Evolutionary conservation across 1,140 invertebrate species (phyloP).

Genomic region (Zaprionus tsacasi): DNA sequence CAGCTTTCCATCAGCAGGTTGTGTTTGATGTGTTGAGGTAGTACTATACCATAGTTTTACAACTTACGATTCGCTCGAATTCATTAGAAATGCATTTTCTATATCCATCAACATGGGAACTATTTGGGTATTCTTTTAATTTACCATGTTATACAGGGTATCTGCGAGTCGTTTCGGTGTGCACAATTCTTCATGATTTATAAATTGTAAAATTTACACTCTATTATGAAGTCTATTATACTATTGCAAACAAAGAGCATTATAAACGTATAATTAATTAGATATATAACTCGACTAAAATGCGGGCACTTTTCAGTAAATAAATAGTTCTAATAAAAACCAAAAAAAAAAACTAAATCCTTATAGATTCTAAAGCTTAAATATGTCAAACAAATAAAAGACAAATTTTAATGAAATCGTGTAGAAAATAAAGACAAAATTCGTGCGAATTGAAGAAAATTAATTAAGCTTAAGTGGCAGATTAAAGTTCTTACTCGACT

Average conservation of each 20-base stretch:
- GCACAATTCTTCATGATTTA: constrained; percentile 51
- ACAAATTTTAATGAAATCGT: neutral
- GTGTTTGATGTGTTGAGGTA: constrained; percentile 5
- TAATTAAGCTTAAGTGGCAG: constrained; percentile 19
- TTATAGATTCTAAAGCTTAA: neutral
- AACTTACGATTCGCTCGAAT: constrained; percentile 11
- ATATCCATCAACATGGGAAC: neutral
- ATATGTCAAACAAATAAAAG: constrained; percentile 2
- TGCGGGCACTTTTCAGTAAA: neutral
- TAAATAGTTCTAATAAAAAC: neutral
- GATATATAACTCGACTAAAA: neutral
- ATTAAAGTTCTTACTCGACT: neutral
- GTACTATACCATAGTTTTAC: neutral
- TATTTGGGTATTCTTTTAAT: neutral
- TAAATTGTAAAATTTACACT: constrained; percentile 45
- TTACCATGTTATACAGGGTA: neutral
- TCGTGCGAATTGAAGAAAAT: constrained; percentile 1
- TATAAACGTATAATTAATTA: neutral
- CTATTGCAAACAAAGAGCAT: neutral
- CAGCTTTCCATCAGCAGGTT: constrained; percentile 37
- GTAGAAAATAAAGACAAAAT: neutral
- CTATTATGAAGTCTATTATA: neutral
- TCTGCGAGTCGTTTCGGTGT: neutral
- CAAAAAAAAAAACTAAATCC: neutral
- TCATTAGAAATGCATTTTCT: constrained; percentile 34